These are phyloP conservation scores for Pheosia tremula DNA, from an alignment of 2,888 invertebrate species.

Conservation along the genomic window DNA sequence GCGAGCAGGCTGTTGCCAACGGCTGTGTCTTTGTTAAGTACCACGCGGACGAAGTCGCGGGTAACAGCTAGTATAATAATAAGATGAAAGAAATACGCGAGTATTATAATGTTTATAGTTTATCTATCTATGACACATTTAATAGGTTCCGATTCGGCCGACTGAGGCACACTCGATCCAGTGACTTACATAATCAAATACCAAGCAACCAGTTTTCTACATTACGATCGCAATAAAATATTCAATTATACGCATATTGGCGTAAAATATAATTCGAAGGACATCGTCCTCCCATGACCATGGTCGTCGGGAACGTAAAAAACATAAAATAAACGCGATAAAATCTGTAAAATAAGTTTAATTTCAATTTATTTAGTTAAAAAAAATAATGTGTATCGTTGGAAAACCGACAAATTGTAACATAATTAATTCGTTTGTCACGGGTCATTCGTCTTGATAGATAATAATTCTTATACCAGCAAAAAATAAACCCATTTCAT, in stretches of 20 bases:
- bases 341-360: too few relatives aligned
- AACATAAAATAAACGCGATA: too few relatives aligned
- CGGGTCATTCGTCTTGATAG: neutral
- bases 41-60: too few relatives aligned
- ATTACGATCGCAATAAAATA: constrained; percentile 5
- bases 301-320: too few relatives aligned
- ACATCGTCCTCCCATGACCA: neutral
- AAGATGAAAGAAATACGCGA: too few relatives aligned
- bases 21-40: too few relatives aligned
- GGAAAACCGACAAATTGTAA: too few relatives aligned
- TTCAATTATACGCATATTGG: neutral
- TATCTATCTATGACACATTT: too few relatives aligned
- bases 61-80: too few relatives aligned
- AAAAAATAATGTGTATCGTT: too few relatives aligned
- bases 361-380: too few relatives aligned
- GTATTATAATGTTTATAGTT: neutral
- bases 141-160: neutral
- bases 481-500: neutral
- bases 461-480: neutral
- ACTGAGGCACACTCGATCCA: constrained; percentile 26
- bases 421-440: neutral
- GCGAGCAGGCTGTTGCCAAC: too few relatives aligned
- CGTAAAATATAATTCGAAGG: neutral
- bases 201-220: constrained; percentile 17
- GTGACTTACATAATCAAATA: constrained; percentile 34